Conservation (phyloP, 1,140 invertebrate species). For the Riptortus pedestris region DNA sequence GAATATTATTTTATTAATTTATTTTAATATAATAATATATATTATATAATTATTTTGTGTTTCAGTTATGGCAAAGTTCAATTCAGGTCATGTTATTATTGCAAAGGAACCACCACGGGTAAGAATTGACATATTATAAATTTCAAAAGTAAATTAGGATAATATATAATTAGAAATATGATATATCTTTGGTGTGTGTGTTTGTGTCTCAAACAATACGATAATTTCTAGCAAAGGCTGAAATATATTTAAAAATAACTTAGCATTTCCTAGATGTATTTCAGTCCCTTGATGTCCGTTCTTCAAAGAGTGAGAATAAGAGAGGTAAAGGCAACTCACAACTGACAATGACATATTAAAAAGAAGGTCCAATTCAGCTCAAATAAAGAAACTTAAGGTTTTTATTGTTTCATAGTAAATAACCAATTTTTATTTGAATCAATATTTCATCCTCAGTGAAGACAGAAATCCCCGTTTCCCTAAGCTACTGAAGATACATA, state of each 20-base stretch:
- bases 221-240: background rate
- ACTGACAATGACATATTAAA: no score
- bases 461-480: no score
- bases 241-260: background rate
- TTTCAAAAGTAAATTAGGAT: background rate
- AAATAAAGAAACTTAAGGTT: no score
- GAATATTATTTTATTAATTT: no score
- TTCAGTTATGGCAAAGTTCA: conserved; percentile 1
- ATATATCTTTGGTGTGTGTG: background rate
- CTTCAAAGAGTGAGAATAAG: background rate
- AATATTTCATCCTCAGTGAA: no score
- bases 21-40: no score
- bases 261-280: background rate
- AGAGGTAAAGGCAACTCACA: no score
- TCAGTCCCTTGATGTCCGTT: background rate
- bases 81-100: background rate
- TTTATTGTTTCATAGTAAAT: no score
- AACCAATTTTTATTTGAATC: no score
- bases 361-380: no score
- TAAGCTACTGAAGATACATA: no score
- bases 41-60: background rate
- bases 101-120: background rate
- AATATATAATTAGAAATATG: background rate
- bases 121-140: background rate
- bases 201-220: background rate